Percentiles rank a stretch among this genome's conserved stretches.
These are phyloP conservation scores for Paelopatides confundens DNA, from an alignment of 53 echinoderm and acorn worm genomes.

Conservation along the genomic window DNA sequence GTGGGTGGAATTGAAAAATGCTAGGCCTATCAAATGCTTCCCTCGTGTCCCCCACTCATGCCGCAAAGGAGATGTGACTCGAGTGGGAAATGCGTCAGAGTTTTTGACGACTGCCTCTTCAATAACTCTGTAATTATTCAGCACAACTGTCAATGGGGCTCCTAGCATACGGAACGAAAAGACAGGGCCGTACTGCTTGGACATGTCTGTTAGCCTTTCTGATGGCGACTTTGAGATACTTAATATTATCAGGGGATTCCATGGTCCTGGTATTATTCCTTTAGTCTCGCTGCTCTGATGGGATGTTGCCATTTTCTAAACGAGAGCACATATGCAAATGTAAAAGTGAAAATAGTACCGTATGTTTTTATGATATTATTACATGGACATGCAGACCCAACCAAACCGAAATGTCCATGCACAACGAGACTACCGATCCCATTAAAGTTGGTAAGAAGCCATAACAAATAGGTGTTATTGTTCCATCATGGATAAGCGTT, in stretches of 20 bases:
- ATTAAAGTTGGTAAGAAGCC: too few relatives aligned
- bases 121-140: conserved; percentile 12
- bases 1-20: too few relatives aligned
- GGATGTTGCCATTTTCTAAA: background rate
- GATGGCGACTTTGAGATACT: background rate
- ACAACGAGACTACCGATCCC: too few relatives aligned
- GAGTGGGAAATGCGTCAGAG: conserved; percentile 6
- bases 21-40: too few relatives aligned
- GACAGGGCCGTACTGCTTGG: background rate
- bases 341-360: background rate
- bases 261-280: conserved; percentile 25
- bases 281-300: background rate
- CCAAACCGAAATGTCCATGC: too few relatives aligned
- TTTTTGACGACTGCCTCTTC: background rate
- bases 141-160: background rate
- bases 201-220: conserved; percentile 1
- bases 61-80: conserved; percentile 18
- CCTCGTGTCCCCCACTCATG: conserved; percentile 17
- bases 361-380: background rate
- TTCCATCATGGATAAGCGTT: too few relatives aligned
- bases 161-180: conserved; percentile 19
- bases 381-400: too few relatives aligned
- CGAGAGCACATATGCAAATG: background rate
- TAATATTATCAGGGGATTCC: background rate
- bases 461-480: too few relatives aligned